phyloP scores from a whole-genome alignment of 2,113 vertebrate genomes.

The Panurus biarmicus region DNA sequence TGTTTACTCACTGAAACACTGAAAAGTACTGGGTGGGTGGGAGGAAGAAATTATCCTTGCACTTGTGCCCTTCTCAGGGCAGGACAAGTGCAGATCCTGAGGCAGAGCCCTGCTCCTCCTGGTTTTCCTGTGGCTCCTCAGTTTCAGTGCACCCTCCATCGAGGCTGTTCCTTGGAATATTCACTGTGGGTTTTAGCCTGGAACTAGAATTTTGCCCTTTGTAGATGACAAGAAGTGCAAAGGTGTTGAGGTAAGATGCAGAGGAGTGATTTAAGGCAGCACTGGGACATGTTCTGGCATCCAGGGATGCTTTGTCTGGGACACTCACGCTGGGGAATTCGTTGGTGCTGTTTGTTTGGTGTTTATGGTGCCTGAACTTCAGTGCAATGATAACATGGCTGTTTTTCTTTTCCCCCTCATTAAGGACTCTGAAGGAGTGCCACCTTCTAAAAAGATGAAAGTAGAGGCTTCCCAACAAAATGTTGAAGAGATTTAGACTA shows the following conservation, averaged over 20 bases:
- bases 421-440: slow-evolving; percentile 88
- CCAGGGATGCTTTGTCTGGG: neutral
- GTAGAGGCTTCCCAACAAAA: slow-evolving; percentile 86
- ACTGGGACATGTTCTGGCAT: neutral
- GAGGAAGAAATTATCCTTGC: neutral
- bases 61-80: neutral
- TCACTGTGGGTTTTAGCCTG: neutral
- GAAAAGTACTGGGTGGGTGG: neutral
- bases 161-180: neutral
- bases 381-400: slow-evolving; percentile 6
- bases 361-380: neutral
- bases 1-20: neutral
- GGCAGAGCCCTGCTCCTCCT: neutral
- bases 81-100: neutral
- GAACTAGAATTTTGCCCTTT: neutral
- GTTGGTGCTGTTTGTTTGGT: neutral
- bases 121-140: neutral
- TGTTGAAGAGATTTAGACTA: slow-evolving; percentile 86
- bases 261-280: neutral
- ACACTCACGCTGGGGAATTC: neutral
- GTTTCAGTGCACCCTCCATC: neutral
- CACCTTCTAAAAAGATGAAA: slow-evolving; percentile 93
- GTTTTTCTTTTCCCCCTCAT: slow-evolving; percentile 17
- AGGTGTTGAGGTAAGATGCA: neutral
- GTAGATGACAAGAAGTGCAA: neutral